Evolutionary conservation across 1,140 invertebrate species (phyloP), one percentile per base, ranked within the genome.

Genomic region (Megalopta genalis): DNA sequence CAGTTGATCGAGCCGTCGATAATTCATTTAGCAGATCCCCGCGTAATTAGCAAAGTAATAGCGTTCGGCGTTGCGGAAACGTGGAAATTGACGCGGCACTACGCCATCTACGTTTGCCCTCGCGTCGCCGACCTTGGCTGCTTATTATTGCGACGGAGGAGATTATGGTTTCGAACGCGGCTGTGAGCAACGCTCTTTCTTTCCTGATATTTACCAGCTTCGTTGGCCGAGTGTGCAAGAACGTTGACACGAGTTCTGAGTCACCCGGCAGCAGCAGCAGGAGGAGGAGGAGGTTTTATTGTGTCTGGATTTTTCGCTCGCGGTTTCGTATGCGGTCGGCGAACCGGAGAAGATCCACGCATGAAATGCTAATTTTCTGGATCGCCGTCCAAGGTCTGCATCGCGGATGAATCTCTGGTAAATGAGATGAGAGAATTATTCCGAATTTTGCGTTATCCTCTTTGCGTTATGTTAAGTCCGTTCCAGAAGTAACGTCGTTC

Each of bases 161-260:
- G 54, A 60, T 69, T 32, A 37, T 1, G 21, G 32, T 16, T 9
- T 2, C 25, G n/a, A 16, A n/a, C 18, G 16, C 18, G 1, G 23
- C 23, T 42, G 1, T 2, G 23, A 18, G 18, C 39, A 2, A 23
- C 32, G 5, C 60, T 21, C 2, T 37, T 37, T 10, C 16, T 9
- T 9, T 25, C 60, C 16, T 7, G 60, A 7, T 49, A 14, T 6
- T 25, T 0, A n/a, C 63, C 32, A 57, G 27, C 16, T 46, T 27
- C 2, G 21, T 52, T 12, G 27, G 14, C 25, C 39, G 16, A 52
- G 32, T 32, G n/a, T 25, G 49, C 23, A 42, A 70, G 66, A 57
- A 69, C 75, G 57, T 77, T 77, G 66, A 70, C 75, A 77, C 57
- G 10, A 2, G 12, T 27, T 25, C 52, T 10, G 75, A 77, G 27